phyloP scores from a whole-genome alignment of 1,140 invertebrate species.

The Onthophagus taurus region DNA sequence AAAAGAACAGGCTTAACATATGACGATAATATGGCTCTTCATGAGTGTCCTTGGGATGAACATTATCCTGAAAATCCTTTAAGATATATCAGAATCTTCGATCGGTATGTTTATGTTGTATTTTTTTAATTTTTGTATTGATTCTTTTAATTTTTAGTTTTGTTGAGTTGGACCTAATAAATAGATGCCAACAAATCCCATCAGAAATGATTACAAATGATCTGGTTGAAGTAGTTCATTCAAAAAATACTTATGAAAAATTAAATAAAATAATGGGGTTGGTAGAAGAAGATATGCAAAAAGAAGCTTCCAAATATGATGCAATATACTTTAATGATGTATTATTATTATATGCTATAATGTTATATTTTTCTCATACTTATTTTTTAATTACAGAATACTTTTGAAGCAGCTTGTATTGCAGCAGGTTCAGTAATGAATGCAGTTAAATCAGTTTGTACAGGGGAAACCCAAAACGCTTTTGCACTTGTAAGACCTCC shows the following conservation, averaged over 20 bases:
- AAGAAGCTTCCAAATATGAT: conserved; percentile 68
- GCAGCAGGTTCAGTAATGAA: conserved; percentile 74
- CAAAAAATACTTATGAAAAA: conserved; percentile 42
- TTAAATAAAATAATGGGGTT: neutral
- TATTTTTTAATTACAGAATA: conserved; percentile 50
- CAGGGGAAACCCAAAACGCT: conserved; percentile 68
- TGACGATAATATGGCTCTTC: conserved; percentile 66
- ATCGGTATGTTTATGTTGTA: conserved; percentile 44
- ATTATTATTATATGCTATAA: neutral
- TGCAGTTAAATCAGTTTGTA: conserved; percentile 62
- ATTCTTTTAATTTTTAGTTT: conserved; percentile 7
- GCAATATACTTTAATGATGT: conserved; percentile 80
- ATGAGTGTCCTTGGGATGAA: conserved; percentile 73
- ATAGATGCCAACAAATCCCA: conserved; percentile 53
- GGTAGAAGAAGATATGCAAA: conserved; percentile 24
- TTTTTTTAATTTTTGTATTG: neutral
- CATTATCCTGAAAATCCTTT: conserved; percentile 75
- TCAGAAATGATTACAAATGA: conserved; percentile 57
- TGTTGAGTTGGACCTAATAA: conserved; percentile 40
- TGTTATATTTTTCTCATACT: conserved; percentile 2
- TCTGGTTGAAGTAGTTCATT: conserved; percentile 60
- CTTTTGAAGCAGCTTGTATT: conserved; percentile 65
- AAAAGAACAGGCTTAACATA: conserved; percentile 65
- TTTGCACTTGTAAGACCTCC: conserved; percentile 81
- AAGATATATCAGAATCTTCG: conserved; percentile 57